Conservation (phyloP, 2,113 vertebrate species). For the Pholis gunnellus region DNA sequence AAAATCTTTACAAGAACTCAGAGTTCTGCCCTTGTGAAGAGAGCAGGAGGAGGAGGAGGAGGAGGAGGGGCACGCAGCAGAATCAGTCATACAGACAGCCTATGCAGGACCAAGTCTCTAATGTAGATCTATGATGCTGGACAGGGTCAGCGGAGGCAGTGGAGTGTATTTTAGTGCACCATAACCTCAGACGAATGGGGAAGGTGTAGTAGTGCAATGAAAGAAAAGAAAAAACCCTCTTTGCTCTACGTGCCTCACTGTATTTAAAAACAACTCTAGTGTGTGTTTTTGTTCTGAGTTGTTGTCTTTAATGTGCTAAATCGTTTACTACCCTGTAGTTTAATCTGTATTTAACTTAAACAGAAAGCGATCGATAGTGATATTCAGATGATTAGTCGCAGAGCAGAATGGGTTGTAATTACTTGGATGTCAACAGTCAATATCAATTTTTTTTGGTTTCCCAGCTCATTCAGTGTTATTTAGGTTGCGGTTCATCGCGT, state of each 20-base stretch:
- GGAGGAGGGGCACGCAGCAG: slow-evolving; percentile 10
- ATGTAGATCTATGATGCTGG: slow-evolving; percentile 71
- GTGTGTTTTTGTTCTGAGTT: neutral
- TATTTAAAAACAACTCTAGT: slow-evolving; percentile 8
- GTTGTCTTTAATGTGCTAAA: slow-evolving; percentile 2
- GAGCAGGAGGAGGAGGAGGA: slow-evolving; percentile 2
- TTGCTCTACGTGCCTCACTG: slow-evolving; percentile 2
- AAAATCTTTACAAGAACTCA: slow-evolving; percentile 53
- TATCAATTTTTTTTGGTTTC: slow-evolving; percentile 17
- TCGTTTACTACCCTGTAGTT: neutral
- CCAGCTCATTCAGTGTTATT: slow-evolving; percentile 34
- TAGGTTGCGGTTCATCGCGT: slow-evolving; percentile 46
- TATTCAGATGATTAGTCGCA: slow-evolving; percentile 29
- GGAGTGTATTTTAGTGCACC: slow-evolving; percentile 73
- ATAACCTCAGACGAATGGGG: slow-evolving; percentile 69
- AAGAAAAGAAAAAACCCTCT: neutral
- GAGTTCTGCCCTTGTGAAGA: slow-evolving; percentile 65
- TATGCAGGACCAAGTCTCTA: slow-evolving; percentile 57
- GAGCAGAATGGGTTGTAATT: slow-evolving; percentile 38
- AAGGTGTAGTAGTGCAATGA: slow-evolving; percentile 12
- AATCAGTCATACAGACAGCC: slow-evolving; percentile 72
- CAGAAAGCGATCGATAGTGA: neutral
- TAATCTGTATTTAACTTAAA: slow-evolving; percentile 19
- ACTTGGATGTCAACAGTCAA: slow-evolving; percentile 45
- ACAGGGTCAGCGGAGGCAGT: slow-evolving; percentile 73